Evolutionary conservation across 1,140 invertebrate species (phyloP), one percentile per base, ranked within the genome.

Genomic region (Pinna nobilis): DNA sequence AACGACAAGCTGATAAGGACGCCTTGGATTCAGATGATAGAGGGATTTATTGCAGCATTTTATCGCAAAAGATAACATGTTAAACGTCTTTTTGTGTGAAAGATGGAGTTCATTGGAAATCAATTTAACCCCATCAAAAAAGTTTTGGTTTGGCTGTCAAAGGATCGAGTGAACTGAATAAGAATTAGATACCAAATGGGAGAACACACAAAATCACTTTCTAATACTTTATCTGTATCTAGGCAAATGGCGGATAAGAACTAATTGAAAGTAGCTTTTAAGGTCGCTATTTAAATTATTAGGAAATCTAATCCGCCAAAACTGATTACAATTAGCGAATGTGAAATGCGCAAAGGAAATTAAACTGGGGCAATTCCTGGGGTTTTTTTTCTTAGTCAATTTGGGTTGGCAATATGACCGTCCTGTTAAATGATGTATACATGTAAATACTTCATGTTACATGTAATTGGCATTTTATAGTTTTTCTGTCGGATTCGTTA

Each of bases 261-360:
- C 49, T 69, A 75, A 69, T 69, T 51, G 35, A 64, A 65, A 69
- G 73, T 65, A 75, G 65, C 66, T 69, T 64, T 75, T 68, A 44
- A 44, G 47, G 35, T 61, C 41, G 50, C 41, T 23, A 68, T 63
- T 69, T 57, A 28, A 55, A 69, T 64, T 66, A 64, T 59, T 60
- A 60, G 60, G 55, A 67, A 67, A 67, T 60, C 49, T n/a, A 51
- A 61, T 30, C 44, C 60, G 74, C 68, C 68, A 70, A 66, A 61
- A 60, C 30, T 49, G 63, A 70, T 66, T 71, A 67, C 41, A 59
- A 68, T 63, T 68, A 63, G 60, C 53, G 28, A 39, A 49, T 25
- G 47, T 61, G 41, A 61, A 55, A 51, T 47, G 57, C 44, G 49
- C 28, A 23, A 47, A 63, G 50, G 74, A 66, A 59, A 73, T 53